phyloP scores from a whole-genome alignment of 2,113 vertebrate genomes.

The Triplophysa siluroides region DNA sequence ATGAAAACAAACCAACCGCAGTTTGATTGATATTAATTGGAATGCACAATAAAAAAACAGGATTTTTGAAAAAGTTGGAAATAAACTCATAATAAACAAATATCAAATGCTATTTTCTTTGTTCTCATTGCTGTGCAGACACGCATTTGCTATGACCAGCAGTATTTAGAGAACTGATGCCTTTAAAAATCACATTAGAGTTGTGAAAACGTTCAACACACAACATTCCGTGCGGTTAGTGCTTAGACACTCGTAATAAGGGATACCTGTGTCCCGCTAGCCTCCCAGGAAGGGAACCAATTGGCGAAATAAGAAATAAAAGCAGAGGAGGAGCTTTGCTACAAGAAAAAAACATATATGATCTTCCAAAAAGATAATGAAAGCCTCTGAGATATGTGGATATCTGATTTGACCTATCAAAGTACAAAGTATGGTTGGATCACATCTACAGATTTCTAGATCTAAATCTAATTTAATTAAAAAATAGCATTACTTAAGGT shows the following conservation, averaged over 20 bases:
- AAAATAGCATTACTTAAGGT: too few species aligned
- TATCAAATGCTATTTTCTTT: not conserved
- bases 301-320: slow-evolving; percentile 58
- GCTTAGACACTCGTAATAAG: slow-evolving; percentile 39
- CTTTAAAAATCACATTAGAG: not conserved
- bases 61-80: too few species aligned
- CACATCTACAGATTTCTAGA: not conserved
- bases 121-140: not conserved
- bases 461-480: not conserved
- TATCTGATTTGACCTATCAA: not conserved
- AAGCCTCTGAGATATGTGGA: not conserved
- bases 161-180: not conserved
- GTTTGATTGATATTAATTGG: too few species aligned
- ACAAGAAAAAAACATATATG: slow-evolving; percentile 55
- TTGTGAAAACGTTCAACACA: not conserved
- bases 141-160: not conserved
- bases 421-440: not conserved
- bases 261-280: slow-evolving; percentile 60
- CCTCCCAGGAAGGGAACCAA: slow-evolving; percentile 66
- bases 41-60: too few species aligned
- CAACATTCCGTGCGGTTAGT: slow-evolving; percentile 4
- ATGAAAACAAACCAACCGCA: too few species aligned
- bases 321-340: slow-evolving; percentile 61
- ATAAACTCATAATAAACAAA: too few species aligned
- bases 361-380: not conserved